Conservation (phyloP, 2,113 vertebrate species). For the Bungarus multicinctus region DNA sequence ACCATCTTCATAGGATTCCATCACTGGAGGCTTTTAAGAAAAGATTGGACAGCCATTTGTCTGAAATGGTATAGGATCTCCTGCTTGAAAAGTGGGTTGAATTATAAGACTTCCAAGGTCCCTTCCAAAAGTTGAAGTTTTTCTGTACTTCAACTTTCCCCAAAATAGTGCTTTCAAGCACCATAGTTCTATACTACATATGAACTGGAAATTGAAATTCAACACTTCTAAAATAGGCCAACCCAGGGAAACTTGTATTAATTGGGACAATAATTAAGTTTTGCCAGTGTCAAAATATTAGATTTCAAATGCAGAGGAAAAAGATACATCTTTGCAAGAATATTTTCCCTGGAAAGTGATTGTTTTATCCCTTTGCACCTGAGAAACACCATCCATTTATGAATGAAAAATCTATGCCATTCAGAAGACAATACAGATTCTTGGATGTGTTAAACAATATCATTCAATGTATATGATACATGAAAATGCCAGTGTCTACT, state of each 20-base stretch:
- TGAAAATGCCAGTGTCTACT: background rate
- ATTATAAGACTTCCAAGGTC: background rate
- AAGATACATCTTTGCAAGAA: background rate
- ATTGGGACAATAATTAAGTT: background rate
- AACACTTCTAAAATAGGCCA: background rate
- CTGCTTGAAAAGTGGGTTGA: background rate
- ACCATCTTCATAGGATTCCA: background rate
- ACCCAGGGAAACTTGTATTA: background rate
- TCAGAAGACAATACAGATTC: background rate
- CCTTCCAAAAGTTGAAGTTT: too few relatives aligned
- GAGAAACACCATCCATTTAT: background rate
- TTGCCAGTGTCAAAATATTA: background rate
- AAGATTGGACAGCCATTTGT: background rate
- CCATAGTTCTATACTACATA: background rate
- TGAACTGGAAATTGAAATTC: background rate
- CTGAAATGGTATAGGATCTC: background rate
- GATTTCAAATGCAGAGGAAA: background rate
- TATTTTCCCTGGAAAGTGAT: background rate
- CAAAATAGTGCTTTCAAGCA: background rate
- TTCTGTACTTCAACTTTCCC: background rate
- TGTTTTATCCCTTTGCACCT: background rate
- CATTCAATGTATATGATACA: slow-evolving; percentile 25
- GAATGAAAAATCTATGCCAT: background rate
- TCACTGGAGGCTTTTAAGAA: background rate
- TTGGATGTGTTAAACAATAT: background rate